Evolutionary conservation across 2,888 invertebrate species (phyloP), one percentile per base, ranked within the genome.

Genomic region (Poecilobothrus nobilitatus): DNA sequence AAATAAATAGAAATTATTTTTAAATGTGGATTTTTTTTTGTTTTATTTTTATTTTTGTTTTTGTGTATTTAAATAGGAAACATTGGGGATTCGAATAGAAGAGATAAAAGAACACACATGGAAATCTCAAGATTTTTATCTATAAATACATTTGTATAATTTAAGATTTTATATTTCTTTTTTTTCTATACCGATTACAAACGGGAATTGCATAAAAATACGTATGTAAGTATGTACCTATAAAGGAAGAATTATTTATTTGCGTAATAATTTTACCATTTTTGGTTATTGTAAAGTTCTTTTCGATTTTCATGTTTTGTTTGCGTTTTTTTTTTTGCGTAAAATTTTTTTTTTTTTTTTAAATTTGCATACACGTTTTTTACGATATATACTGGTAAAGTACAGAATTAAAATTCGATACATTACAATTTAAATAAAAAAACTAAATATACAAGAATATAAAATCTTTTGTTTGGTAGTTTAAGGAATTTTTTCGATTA

Each of bases 91-190:
- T 37, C 12, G 12, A 37, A 7, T 37, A 18, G n/a, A 18, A 53
- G 12, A n/a, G n/a, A 53, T 6, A 53, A 53, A 53, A 18, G 15
- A 53, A 53, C 53, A 53, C 9, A 41, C 41, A 41, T 12, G 15
- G 15, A 18, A n/a, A 53, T 18, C 53, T 37, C 2, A 53, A 53
- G 53, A 53, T 53, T 12, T 53, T 53, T 53, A 53, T 53, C 53
- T 44, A n/a, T n/a, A 53, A 53, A 53, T 53, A 53, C 53, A 53
- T 53, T 44, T 53, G 53, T 53, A 53, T 53, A 53, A 53, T 18
- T 53, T 53, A 15, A 15, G 5, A 12, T 41, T 41, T 9, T 15
- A 41, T 41, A 12, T 6, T 6, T 41, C n/a, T n/a, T n/a, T n/a
- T 53, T 53, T 2, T 53, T 53, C 53, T n/a, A n/a, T n/a, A 53